Base-by-base conservation (phyloP, 2,888 invertebrate species). In the Phrixothrix hirtus region DNA sequence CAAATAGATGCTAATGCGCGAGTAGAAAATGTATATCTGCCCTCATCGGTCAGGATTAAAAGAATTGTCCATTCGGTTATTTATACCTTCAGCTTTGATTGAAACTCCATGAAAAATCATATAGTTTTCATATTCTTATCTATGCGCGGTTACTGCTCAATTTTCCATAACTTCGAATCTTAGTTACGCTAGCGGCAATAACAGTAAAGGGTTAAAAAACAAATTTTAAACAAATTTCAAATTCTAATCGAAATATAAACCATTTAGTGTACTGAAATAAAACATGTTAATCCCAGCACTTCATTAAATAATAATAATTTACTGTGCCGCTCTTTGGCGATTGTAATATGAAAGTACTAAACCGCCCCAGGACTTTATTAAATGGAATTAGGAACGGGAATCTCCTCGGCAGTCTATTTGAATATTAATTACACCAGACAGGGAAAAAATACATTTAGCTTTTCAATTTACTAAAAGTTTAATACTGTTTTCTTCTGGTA, bases 401-500 rank as follows among this genome's bases (percentile, higher is more conserved):
- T 50, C 53, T 55, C 46, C 46, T 52, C 46, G 35, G 53, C 48
- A 46, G 58, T 47, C 53, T 45, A 53, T 58, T 58, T 58, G 53
- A 58, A 58, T 58, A 58, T 56, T 58, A 58, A 58, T 58, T 58
- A 55, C 46, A 36, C 32, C 36, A 45, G 55, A 49, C 44, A 55
- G 47, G 50, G 45, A 54, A 55, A 47, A 54, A 54, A 48, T 51
- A 50, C 51, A 36, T 37, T 45, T 45, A 36, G 52, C 41, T 55
- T 55, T 57, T 45, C 47, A 57, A 55, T 54, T 48, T 51, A 35
- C 43, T 55, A 50, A 57, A 53, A 50, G 43, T 43, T 50, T 44
- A 38, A 49, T 50, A 37, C 29, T 50, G 37, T 50, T 50, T 42
- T 41, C 41, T 30, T 47, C 26, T 29, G 15, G 25, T 34, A 21